phyloP scores from a whole-genome alignment of 1,140 invertebrate genomes.

The Drosophila ananassae region DNA sequence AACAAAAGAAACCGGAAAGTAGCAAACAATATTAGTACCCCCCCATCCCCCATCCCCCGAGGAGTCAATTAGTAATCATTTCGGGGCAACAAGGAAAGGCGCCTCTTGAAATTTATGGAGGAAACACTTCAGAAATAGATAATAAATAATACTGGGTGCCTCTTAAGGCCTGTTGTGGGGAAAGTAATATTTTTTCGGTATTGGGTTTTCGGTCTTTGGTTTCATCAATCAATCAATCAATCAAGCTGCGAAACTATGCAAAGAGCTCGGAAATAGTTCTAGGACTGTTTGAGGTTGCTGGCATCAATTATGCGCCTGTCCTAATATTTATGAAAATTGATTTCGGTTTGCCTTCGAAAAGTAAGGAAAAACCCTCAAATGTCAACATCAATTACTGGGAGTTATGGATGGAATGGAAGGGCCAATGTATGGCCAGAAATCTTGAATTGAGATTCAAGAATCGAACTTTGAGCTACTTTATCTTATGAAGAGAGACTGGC shows the following conservation, averaged over 20 bases:
- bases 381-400: slow-evolving; percentile 73
- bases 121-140: slow-evolving; percentile 66
- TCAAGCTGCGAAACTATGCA: slow-evolving; percentile 64
- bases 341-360: slow-evolving; percentile 44
- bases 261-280: slow-evolving; percentile 59
- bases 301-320: slow-evolving; percentile 79
- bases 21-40: slow-evolving; percentile 19
- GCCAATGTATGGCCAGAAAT: no score
- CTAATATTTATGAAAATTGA: slow-evolving; percentile 82
- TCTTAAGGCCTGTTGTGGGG: slow-evolving; percentile 7
- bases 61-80: slow-evolving; percentile 76
- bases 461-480: background rate
- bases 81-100: slow-evolving; percentile 16
- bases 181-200: slow-evolving; percentile 31
- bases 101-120: slow-evolving; percentile 58
- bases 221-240: slow-evolving; percentile 62
- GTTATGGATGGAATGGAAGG: slow-evolving; percentile 31
- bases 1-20: slow-evolving; percentile 65
- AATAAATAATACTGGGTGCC: slow-evolving; percentile 65
- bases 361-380: slow-evolving; percentile 50
- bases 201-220: slow-evolving; percentile 2
- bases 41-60: no score
- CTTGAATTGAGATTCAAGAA: no score
- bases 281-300: slow-evolving; percentile 25
- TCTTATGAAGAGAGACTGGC: background rate